Percentiles rank a stretch among this genome's conserved stretches.
phyloP scores from a whole-genome alignment of 2,113 vertebrate genomes.

The Nanorana parkeri region DNA sequence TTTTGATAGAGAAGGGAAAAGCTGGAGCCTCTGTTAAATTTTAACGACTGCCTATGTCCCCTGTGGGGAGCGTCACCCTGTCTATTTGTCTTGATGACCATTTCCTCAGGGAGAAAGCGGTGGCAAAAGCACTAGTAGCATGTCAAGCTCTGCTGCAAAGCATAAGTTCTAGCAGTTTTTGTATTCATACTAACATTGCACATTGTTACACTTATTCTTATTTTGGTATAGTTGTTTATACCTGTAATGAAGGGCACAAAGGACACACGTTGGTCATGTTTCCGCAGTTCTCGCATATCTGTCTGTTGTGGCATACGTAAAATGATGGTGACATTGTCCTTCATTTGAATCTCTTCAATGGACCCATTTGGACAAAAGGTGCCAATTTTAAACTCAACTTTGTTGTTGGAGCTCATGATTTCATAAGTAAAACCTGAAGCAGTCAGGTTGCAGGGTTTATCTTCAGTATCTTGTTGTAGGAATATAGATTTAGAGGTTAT shows the following conservation, averaged over 20 bases:
- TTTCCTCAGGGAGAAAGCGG: no score
- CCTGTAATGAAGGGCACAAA: constrained; percentile 80
- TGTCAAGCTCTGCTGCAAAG: no score
- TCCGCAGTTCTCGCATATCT: constrained; percentile 61
- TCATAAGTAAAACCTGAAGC: constrained; percentile 64
- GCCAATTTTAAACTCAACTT: constrained; percentile 72
- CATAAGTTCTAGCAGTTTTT: no score
- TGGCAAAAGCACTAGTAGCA: no score
- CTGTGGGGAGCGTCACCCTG: no score
- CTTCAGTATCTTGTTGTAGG: constrained; percentile 73
- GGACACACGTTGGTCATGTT: constrained; percentile 74
- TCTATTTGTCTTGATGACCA: no score
- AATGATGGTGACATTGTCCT: constrained; percentile 78
- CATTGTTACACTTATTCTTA: background rate
- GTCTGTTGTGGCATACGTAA: constrained; percentile 59
- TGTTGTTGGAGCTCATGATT: constrained; percentile 67
- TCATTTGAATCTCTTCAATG: constrained; percentile 83
- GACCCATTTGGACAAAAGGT: constrained; percentile 81
- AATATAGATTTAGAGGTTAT: constrained; percentile 68
- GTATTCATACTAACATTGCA: background rate
- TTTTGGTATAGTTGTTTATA: constrained; percentile 60
- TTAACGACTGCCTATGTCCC: no score
- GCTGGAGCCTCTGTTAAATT: no score
- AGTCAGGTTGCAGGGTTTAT: constrained; percentile 73
- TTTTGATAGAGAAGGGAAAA: no score